Evolutionary conservation across 2,888 invertebrate species (phyloP).

Genomic region (Tetragonula carbonaria): DNA sequence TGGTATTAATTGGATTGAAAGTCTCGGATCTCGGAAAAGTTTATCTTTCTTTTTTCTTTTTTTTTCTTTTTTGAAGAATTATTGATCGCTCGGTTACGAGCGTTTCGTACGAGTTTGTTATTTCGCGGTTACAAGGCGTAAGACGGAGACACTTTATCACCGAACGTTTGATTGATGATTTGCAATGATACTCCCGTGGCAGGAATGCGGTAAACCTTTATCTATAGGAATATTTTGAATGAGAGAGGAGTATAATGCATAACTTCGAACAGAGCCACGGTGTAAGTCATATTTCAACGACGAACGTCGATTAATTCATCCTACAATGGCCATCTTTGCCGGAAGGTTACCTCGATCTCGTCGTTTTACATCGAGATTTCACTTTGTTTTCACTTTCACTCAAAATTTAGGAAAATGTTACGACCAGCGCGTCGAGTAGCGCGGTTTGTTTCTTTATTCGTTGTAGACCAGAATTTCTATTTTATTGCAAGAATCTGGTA

Average conservation of each 20-base stretch:
- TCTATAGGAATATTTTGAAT: neutral
- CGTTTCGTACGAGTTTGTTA: neutral
- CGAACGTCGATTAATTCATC: neutral
- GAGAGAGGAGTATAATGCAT: neutral
- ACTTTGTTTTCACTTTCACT: neutral
- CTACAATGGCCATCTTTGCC: neutral
- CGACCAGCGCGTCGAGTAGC: neutral
- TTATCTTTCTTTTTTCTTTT: neutral
- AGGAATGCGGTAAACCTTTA: neutral
- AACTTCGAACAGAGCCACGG: too few species aligned
- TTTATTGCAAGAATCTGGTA: neutral
- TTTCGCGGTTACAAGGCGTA: neutral
- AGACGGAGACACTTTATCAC: neutral
- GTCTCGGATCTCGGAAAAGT: neutral
- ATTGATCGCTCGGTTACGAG: neutral
- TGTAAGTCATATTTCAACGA: neutral
- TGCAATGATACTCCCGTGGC: neutral
- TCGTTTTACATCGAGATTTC: neutral
- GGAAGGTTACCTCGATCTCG: neutral
- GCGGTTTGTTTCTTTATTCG: too few species aligned
- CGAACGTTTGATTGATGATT: neutral
- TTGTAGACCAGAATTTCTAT: neutral
- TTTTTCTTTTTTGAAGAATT: neutral
- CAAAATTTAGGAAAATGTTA: neutral
- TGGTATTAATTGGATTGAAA: neutral